Evolutionary conservation across 37 sponge, comb jelly and placozoan species (phyloP).

Genomic region (Bolinopsis microptera): DNA sequence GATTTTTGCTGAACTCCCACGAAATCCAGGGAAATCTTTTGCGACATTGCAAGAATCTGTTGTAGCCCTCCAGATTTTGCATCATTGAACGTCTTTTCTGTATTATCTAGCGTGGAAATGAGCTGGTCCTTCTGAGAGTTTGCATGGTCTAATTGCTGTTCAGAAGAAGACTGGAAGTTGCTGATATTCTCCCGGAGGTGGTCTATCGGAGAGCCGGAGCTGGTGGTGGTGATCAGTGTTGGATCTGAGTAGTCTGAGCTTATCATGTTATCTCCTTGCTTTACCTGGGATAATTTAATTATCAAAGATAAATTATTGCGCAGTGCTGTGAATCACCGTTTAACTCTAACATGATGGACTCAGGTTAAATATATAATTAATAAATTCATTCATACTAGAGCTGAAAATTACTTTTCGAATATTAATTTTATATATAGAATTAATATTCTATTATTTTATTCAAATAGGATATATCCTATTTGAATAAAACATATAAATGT

Average conservation of each 20-base stretch:
- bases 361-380: no score
- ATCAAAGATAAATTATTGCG: no score
- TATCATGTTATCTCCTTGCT: neutral
- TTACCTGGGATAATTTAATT: neutral
- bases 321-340: no score
- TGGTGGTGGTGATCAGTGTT: neutral
- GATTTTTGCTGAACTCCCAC: neutral
- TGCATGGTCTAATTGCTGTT: neutral
- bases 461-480: no score
- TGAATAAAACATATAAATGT: no score
- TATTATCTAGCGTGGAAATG: neutral
- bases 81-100: neutral
- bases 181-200: neutral
- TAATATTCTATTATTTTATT: no score
- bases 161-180: neutral
- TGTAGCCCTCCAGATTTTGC: neutral
- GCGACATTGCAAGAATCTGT: neutral
- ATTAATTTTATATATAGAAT: no score
- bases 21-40: neutral
- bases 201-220: neutral
- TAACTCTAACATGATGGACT: no score
- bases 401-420: no score
- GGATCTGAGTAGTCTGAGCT: neutral
- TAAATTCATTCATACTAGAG: no score
- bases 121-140: neutral